A percentile compares a stretch with the other conserved stretches of the same genome.
Conservation (phyloP, 2,113 vertebrate genomes). For the Hymenochirus boettgeri region DNA sequence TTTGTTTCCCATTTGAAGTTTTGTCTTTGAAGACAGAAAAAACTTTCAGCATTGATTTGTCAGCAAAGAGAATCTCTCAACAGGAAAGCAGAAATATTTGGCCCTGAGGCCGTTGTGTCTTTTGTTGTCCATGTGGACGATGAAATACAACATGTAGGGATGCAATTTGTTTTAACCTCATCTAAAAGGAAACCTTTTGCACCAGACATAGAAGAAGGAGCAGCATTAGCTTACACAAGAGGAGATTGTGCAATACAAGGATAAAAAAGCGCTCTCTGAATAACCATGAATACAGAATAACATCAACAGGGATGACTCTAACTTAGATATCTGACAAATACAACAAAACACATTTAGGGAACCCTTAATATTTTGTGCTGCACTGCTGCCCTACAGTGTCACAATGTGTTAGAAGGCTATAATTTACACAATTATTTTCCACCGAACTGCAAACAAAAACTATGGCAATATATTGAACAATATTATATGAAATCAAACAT, state of each 20-base stretch:
- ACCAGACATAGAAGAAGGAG: slow-evolving; percentile 16
- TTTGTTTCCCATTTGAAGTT: slow-evolving; percentile 34
- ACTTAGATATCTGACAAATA: too few relatives aligned
- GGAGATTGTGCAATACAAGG: not conserved
- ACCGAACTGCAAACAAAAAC: too few relatives aligned
- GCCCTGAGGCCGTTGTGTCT: slow-evolving; percentile 27
- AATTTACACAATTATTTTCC: too few relatives aligned
- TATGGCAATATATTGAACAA: too few relatives aligned
- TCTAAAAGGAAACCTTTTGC: slow-evolving; percentile 13
- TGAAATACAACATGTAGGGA: slow-evolving; percentile 30
- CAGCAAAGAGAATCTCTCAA: slow-evolving; percentile 24
- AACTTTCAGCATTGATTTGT: slow-evolving; percentile 33
- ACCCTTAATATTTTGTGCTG: too few relatives aligned
- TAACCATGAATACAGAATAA: too few relatives aligned
- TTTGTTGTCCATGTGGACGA: slow-evolving; percentile 38
- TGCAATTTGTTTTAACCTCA: slow-evolving; percentile 38
- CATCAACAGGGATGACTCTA: too few relatives aligned
- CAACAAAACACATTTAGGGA: too few relatives aligned
- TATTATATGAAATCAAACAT: too few relatives aligned
- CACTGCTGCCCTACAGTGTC: too few relatives aligned
- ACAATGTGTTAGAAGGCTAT: too few relatives aligned
- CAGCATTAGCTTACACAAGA: slow-evolving; percentile 8
- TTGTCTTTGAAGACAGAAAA: slow-evolving; percentile 23
- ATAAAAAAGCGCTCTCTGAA: too few relatives aligned
- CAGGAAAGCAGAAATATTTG: slow-evolving; percentile 27